Evolutionary conservation across 2,113 vertebrate species (phyloP).

Genomic region (Cyanoramphus novaezelandiae): DNA sequence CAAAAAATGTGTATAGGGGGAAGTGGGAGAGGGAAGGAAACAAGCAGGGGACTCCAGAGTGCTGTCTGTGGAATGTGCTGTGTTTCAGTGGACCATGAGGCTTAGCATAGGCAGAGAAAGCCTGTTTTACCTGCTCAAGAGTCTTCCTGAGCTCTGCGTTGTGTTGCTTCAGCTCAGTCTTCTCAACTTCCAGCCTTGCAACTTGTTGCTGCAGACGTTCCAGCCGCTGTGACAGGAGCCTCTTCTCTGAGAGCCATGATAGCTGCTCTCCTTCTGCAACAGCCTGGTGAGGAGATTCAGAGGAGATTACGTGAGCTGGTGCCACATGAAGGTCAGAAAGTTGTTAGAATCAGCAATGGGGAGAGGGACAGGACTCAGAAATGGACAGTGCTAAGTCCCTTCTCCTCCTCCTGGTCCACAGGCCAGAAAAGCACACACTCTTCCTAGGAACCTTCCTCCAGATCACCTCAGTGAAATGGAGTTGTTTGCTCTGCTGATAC

Average conservation of each 20-base stretch:
- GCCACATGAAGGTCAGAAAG: neutral
- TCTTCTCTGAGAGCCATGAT: conserved; percentile 39
- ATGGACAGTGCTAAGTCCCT: neutral
- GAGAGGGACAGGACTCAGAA: neutral
- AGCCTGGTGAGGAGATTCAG: conserved; percentile 18
- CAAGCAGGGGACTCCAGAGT: no score
- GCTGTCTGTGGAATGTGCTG: no score
- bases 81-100: neutral
- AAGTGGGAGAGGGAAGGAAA: no score
- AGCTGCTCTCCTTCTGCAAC: neutral
- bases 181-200: conserved; percentile 71
- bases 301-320: neutral
- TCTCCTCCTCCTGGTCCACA: neutral
- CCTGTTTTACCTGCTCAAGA: conserved; percentile 64
- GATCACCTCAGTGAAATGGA: neutral
- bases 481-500: neutral
- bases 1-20: no score
- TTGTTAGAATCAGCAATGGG: neutral
- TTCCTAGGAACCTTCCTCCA: neutral
- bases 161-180: conserved; percentile 44
- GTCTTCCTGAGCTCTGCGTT: conserved; percentile 67
- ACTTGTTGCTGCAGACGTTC: conserved; percentile 61
- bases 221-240: conserved; percentile 36
- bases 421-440: neutral
- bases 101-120: neutral